A percentile compares a stretch with the other conserved stretches of the same genome.
phyloP scores from a whole-genome alignment of 2,888 invertebrate genomes.

The Polydrusus cervinus region DNA sequence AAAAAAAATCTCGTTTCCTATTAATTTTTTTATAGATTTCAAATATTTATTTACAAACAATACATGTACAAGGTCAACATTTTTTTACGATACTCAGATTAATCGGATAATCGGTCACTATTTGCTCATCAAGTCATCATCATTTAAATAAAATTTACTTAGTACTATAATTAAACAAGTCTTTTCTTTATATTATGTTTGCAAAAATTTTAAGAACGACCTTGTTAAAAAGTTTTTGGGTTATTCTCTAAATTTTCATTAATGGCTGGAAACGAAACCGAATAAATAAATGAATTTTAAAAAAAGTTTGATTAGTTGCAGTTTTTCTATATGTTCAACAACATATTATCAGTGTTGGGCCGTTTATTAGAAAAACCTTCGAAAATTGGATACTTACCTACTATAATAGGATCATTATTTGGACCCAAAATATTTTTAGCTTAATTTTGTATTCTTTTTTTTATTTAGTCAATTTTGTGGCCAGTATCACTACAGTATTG shows the following conservation, averaged over 20 bases:
- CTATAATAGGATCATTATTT: too few relatives aligned
- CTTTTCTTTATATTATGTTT: background rate
- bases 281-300: too few relatives aligned
- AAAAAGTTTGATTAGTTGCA: too few relatives aligned
- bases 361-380: too few relatives aligned
- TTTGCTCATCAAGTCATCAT: slow-evolving; percentile 34
- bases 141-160: slow-evolving; percentile 25
- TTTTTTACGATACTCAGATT: slow-evolving; percentile 29
- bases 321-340: too few relatives aligned
- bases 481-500: too few relatives aligned
- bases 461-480: too few relatives aligned
- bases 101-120: slow-evolving; percentile 40
- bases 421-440: too few relatives aligned
- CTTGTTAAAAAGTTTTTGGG: slow-evolving; percentile 3
- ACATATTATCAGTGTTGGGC: too few relatives aligned
- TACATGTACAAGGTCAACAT: slow-evolving; percentile 27
- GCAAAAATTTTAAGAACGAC: slow-evolving; percentile 21
- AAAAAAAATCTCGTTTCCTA: background rate
- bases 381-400: too few relatives aligned
- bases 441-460: too few relatives aligned
- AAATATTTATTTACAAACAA: slow-evolving; percentile 25
- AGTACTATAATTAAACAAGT: slow-evolving; percentile 12
- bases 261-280: too few relatives aligned
- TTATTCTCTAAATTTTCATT: background rate
- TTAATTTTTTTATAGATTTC: slow-evolving; percentile 16